Percentiles rank a stretch among this genome's conserved stretches.
Evolutionary conservation across 1,140 invertebrate species (phyloP).

Genomic region (Rhizoglyphus robini): DNA sequence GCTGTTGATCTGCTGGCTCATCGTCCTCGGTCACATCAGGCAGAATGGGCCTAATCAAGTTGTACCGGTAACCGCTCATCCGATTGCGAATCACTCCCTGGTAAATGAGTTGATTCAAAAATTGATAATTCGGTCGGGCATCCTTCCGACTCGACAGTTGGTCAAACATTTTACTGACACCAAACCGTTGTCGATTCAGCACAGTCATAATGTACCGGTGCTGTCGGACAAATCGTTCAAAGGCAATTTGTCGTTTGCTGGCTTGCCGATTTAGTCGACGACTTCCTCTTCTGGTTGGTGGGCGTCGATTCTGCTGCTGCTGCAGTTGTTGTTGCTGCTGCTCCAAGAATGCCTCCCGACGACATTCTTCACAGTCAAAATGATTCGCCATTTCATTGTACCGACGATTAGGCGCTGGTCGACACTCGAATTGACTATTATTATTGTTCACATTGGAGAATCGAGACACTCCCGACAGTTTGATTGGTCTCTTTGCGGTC

Average conservation of each 20-base stretch:
- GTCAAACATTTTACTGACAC: conserved; percentile 12
- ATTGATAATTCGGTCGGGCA: background rate
- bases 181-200: background rate
- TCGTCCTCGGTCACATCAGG: background rate
- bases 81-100: background rate
- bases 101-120: conserved; percentile 8
- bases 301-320: background rate
- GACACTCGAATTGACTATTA: background rate
- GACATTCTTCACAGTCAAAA: background rate
- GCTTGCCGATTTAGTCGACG: background rate
- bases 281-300: background rate
- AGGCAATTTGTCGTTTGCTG: background rate
- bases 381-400: background rate
- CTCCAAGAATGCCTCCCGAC: background rate
- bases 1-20: background rate
- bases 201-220: background rate
- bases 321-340: too few relatives aligned
- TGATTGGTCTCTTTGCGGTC: background rate
- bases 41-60: background rate
- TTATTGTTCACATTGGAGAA: background rate
- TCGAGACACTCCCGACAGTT: background rate
- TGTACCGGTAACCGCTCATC: conserved; percentile 14
- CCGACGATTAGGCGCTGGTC: too few relatives aligned
- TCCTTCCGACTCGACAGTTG: background rate
- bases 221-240: background rate